Base-by-base conservation (phyloP, 37 sponge, comb jelly and placozoan genomes). In the Hexactinellida sp. region DNA sequence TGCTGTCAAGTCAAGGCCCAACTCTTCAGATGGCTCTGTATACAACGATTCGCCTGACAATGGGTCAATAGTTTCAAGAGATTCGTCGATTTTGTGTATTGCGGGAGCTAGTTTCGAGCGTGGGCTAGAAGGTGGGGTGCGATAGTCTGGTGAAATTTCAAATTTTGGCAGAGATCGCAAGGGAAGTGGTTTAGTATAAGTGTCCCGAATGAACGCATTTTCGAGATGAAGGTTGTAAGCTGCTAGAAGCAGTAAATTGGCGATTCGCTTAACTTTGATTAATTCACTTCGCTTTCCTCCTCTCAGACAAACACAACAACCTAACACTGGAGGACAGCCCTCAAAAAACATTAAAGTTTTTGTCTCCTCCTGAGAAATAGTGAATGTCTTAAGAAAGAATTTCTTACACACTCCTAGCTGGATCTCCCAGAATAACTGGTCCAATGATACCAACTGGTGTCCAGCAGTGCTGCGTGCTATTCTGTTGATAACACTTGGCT, bases 321-420 rank as follows among this genome's bases (percentile, higher is more conserved):
- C 95, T 16, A 89, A 55, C 28, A 82, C 54, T 0, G 82, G 89
- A 5, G 90, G 82, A 86, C 99, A 98, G 9, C 91, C 89, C 38
- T 93, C 94, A 71, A 98, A 95, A 55, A 91, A 95, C 90, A 95
- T 93, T 54, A 98, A 87, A 36, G 94, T 92, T 84, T 98, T 98
- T 36, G 88, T 87, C 38, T 82, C 47, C 0, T 93, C 92, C 54
- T 89, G 86, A 1, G 92, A 88, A 0, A 93, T 90, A 30, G 85
- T 85, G 86, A 85, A 94, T 36, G 82, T 89, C 7, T 88, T 87
- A 36, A 93, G 39, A 36, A 91, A 88, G 85, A 97, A 97, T 24
- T 94, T 88, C 25, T 94, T 90, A 76, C 98, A 97, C 28, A 85
- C 87, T 1, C 98, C 98, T 0, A 94, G 89, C 7, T 71, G 87